Evolutionary conservation across 2,113 vertebrate species (phyloP).

Genomic region (Mobula hypostoma): DNA sequence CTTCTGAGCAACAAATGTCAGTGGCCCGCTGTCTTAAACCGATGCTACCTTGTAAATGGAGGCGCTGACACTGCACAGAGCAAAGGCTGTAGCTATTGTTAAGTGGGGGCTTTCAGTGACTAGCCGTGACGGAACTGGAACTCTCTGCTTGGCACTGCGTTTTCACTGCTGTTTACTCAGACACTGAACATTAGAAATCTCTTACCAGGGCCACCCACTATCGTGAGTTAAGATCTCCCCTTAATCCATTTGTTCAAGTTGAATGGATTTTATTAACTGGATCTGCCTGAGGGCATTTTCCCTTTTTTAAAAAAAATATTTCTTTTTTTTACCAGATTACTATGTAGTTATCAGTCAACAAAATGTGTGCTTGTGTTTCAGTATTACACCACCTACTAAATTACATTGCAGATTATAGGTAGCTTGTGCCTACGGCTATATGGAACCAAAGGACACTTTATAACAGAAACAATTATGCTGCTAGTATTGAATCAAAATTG

Average conservation of each 20-base stretch:
- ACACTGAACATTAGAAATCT: neutral
- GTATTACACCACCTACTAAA: neutral
- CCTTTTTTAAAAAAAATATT: slow-evolving; percentile 4
- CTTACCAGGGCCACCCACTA: neutral
- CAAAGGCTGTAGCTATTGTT: neutral
- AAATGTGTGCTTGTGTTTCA: neutral
- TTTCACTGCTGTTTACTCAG: neutral
- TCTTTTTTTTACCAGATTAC: neutral
- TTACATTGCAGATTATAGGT: neutral
- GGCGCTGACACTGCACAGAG: neutral
- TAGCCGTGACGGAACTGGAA: neutral
- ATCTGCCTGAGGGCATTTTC: neutral
- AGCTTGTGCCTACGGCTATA: neutral
- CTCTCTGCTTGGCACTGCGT: neutral
- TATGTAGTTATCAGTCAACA: neutral
- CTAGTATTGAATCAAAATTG: neutral
- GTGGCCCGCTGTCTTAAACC: too few relatives aligned
- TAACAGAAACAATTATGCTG: neutral
- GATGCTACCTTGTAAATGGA: neutral
- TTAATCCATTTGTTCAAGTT: neutral
- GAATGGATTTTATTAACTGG: neutral
- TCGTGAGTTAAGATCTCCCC: neutral
- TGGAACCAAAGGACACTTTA: too few relatives aligned
- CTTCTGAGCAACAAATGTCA: neutral
- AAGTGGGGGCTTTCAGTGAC: neutral